A percentile compares a stretch with the other conserved stretches of the same genome.
Evolutionary conservation across 2,888 invertebrate species (phyloP).

Genomic region (Lepidochitona cinerea): DNA sequence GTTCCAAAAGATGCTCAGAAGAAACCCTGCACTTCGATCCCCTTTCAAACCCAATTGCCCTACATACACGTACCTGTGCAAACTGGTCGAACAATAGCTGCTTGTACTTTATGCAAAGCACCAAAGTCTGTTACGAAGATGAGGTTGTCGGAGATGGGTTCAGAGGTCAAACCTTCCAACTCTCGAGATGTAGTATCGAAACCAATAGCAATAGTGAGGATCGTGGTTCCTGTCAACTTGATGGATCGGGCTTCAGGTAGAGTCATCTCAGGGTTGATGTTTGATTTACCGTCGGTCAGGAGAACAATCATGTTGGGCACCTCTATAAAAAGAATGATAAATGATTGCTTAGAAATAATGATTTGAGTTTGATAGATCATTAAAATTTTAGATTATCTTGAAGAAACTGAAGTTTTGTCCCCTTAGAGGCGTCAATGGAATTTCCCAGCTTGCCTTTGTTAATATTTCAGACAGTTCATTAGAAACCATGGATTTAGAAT

Average conservation of each 20-base stretch:
- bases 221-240: conserved; percentile 49
- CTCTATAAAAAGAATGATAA: too few species aligned
- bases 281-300: conserved; percentile 63
- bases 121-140: conserved; percentile 56
- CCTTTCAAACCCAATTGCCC: too few species aligned
- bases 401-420: too few species aligned
- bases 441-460: too few species aligned
- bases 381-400: too few species aligned
- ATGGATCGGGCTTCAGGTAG: conserved; percentile 56
- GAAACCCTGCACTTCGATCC: too few species aligned
- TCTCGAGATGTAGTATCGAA: conserved; percentile 45
- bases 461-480: too few species aligned
- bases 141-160: conserved; percentile 55
- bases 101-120: conserved; percentile 47
- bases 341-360: too few species aligned
- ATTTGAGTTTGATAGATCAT: too few species aligned
- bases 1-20: too few species aligned
- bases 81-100: conserved; percentile 51
- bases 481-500: too few species aligned
- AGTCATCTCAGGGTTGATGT: conserved; percentile 57
- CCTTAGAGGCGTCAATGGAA: too few species aligned
- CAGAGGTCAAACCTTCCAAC: conserved; percentile 56
- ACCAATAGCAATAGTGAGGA: conserved; percentile 58
- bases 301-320: conserved; percentile 56
- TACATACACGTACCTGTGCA: conserved; percentile 52